Base-by-base conservation (phyloP, 2,888 invertebrate genomes). In the Andricus quercusramuli region DNA sequence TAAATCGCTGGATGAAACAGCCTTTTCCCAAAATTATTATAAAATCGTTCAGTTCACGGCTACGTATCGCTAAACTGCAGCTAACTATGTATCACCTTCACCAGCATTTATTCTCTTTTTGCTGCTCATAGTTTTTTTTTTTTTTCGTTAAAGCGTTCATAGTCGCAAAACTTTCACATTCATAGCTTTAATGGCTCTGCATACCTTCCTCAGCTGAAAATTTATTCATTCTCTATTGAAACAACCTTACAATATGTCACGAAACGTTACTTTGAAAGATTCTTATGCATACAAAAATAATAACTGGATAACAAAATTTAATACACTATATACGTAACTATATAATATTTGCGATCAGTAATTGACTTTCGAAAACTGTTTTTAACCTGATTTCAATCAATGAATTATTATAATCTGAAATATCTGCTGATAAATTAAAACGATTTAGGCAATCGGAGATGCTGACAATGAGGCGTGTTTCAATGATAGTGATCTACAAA, bases 1-100 rank as follows among this genome's bases (percentile, higher is more conserved):
- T 88, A 88, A 89, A 89, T 89, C 81, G 84, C 67, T 82, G 86
- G 83, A 81, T 85, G 85, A 85, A 86, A 88, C 86, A 89, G 83
- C 82, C 80, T 81, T 79, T 68, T 51, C 77, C 76, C 64, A 82
- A 86, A 88, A 88, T 87, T 88, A 89, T 89, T 85, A 85, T 85
- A 83, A 88, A 89, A 87, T 87, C 82, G 84, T 78, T 78, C 76
- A 70, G 65, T 67, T 25, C 67, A 41, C 22, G 56, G 25, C 41
- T 76, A 76, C 84, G 80, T 85, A 85, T 84, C 84, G 83, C 83
- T 81, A 81, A 84, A 85, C 82, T 85, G 83, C 83, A 85, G 84
- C 78, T 47, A 79, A 81, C 83, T 82, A 84, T 85, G 79, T 81
- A 81, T 85, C 83, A 85, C 78, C 80, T 81, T 83, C 81, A 80